Percentiles rank a stretch among this genome's conserved stretches.
These are phyloP conservation scores for Lagopus leucura DNA, from an alignment of 2,113 vertebrate genomes.

Conservation along the genomic window DNA sequence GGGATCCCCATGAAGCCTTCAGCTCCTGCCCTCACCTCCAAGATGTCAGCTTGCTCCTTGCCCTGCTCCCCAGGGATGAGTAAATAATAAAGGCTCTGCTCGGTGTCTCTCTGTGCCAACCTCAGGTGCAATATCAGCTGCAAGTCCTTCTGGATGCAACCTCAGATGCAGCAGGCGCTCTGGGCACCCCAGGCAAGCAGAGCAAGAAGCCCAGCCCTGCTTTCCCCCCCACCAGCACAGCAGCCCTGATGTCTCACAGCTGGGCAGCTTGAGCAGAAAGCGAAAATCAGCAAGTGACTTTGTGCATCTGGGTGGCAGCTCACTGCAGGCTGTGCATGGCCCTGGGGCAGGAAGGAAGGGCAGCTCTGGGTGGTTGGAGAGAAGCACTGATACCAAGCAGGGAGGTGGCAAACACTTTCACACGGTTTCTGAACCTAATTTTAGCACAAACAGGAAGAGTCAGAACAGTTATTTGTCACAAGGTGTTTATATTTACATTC, in stretches of 20 bases:
- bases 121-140: not conserved
- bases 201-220: not conserved
- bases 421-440: not conserved
- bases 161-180: too few species aligned
- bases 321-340: too few species aligned
- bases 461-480: not conserved
- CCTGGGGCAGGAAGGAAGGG: not conserved
- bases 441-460: not conserved
- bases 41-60: not conserved
- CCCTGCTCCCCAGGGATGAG: fast-evolving
- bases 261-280: not conserved
- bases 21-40: not conserved
- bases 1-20: not conserved
- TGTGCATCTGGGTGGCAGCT: not conserved
- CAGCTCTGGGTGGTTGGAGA: fast-evolving
- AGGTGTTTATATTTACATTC: not conserved
- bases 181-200: fast-evolving
- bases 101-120: fast-evolving
- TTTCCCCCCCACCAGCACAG: not conserved
- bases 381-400: not conserved
- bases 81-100: not conserved
- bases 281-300: not conserved
- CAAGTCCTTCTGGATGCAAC: too few species aligned
- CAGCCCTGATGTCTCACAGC: fast-evolving
- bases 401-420: not conserved